Conservation (phyloP, 2,888 invertebrate genomes). For the Cephus spinipes region DNA sequence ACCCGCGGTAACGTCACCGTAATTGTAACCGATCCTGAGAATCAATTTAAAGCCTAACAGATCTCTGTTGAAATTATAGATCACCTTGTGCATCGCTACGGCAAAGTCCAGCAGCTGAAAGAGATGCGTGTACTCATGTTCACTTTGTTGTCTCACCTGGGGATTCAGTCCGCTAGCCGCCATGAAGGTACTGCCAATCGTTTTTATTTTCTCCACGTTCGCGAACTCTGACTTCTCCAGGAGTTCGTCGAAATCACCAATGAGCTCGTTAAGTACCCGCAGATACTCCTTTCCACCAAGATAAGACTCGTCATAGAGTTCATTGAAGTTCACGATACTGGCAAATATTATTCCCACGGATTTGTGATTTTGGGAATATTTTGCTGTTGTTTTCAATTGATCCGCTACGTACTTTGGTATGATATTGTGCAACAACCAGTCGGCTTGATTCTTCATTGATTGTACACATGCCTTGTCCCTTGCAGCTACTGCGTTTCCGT, state of each 20-base stretch:
- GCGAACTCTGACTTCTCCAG: conserved; percentile 84
- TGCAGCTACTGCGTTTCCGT: conserved; percentile 91
- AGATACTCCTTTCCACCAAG: conserved; percentile 95
- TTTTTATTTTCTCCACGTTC: conserved; percentile 97
- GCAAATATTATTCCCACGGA: conserved; percentile 95
- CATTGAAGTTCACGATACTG: conserved; percentile 96
- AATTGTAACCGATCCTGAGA: conserved; percentile 89
- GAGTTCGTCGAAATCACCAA: conserved; percentile 95
- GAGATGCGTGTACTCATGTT: conserved; percentile 81
- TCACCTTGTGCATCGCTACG: conserved; percentile 88
- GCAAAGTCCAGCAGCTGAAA: conserved; percentile 93
- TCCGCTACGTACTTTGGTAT: conserved; percentile 96
- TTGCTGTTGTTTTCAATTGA: conserved; percentile 90
- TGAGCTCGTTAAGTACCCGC: conserved; percentile 93
- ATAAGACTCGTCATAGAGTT: conserved; percentile 98
- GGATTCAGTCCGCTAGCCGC: conserved; percentile 96
- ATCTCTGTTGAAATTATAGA: conserved; percentile 89
- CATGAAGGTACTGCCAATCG: conserved; percentile 97
- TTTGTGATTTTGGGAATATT: conserved; percentile 94
- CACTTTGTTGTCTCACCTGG: conserved; percentile 75
- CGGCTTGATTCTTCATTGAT: conserved; percentile 94
- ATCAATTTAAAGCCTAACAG: conserved; percentile 91
- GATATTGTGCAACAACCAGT: conserved; percentile 96
- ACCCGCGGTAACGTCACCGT: conserved; percentile 96
- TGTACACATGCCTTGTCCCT: conserved; percentile 90